Base-by-base conservation (phyloP, 2,797 vertebrate species). In the Pseudocheirus occidentalis region DNA sequence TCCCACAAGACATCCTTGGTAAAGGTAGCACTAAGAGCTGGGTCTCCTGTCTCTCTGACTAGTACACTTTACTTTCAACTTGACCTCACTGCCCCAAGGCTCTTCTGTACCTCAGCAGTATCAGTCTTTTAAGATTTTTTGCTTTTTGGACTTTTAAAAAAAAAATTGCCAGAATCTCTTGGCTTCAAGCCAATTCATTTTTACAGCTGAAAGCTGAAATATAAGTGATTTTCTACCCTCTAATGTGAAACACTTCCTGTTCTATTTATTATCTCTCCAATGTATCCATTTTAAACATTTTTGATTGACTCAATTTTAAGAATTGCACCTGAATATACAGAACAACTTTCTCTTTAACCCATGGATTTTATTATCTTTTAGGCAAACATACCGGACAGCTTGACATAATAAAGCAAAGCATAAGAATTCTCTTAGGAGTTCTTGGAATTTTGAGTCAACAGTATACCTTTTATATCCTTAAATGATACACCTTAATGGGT, bases 341-440 rank as follows among this genome's bases (percentile, higher is more conserved):
- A 89, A 18, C 93, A 95, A 73, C 52, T 12, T 90, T 96, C 95
- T 53, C 57, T 96, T 95, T 87, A 81, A 9, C 62, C 92, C 93
- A 66, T 58, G 11, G 56, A 28, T 91, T 55, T 94, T 90, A 57
- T 50, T 55, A 0, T 96, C 92, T 95, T 31, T 95, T 66, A 73
- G 93, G 27, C 57, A 92, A 66, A 31, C n/a, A 27, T 96, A 31
- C 1, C 93, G 91, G 94, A 96, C 93, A 96, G 94, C 93, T 4
- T 94, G 93, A 16, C 56, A 92, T 9, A 18, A 93, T 46, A 90
- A 2, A 95, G 92, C 46, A 92, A 1, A 95, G 93, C 29, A n/a
- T 81, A 14, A 59, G 95, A 94, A 27, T 18, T 96, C 97, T 90
- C 50, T 92, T 93, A 53, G 89, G 52, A 97, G 73, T 52, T 29